Percentiles rank a stretch among this genome's conserved stretches.
These are phyloP conservation scores for Lacanobia oleracea DNA, from an alignment of 2,888 invertebrate genomes.

Conservation along the genomic window DNA sequence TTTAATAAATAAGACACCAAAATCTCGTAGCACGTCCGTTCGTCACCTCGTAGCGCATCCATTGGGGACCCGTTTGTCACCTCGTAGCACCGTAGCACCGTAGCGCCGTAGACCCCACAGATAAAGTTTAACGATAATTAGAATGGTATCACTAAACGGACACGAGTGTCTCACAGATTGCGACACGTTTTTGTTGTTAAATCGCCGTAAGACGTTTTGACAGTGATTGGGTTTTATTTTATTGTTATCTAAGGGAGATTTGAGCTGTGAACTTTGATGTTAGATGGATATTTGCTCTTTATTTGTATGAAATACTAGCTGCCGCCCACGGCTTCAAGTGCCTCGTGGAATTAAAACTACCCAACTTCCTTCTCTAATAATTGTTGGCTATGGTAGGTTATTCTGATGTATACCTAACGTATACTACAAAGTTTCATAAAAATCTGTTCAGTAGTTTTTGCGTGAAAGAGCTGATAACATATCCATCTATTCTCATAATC, in stretches of 20 bases:
- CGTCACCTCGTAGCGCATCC: constrained; percentile 3
- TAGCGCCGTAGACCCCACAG: constrained; percentile 39
- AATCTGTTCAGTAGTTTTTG: too few relatives aligned
- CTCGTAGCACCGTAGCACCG: constrained; percentile 42
- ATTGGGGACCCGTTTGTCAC: neutral
- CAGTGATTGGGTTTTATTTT: constrained; percentile 67
- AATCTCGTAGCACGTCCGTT: constrained; percentile 12
- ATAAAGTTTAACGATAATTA: constrained; percentile 72
- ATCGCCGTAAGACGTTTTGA: constrained; percentile 54
- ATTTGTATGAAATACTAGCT: too few relatives aligned
- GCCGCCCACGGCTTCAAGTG: too few relatives aligned
- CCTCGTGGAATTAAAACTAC: too few relatives aligned
- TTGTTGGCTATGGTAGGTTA: too few relatives aligned
- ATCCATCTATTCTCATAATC: too few relatives aligned
- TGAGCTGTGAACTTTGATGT: neutral
- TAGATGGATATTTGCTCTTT: neutral
- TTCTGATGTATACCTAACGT: too few relatives aligned
- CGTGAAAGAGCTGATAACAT: too few relatives aligned
- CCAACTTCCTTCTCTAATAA: too few relatives aligned
- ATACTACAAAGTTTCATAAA: too few relatives aligned
- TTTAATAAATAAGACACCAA: neutral
- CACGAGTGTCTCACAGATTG: constrained; percentile 55
- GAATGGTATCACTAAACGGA: constrained; percentile 43
- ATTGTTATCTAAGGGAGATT: constrained; percentile 46
- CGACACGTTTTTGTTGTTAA: constrained; percentile 66